A percentile compares a stretch with the other conserved stretches of the same genome.
Conservation (phyloP, 2,888 invertebrate genomes). For the Megaustenia siamemsis region DNA sequence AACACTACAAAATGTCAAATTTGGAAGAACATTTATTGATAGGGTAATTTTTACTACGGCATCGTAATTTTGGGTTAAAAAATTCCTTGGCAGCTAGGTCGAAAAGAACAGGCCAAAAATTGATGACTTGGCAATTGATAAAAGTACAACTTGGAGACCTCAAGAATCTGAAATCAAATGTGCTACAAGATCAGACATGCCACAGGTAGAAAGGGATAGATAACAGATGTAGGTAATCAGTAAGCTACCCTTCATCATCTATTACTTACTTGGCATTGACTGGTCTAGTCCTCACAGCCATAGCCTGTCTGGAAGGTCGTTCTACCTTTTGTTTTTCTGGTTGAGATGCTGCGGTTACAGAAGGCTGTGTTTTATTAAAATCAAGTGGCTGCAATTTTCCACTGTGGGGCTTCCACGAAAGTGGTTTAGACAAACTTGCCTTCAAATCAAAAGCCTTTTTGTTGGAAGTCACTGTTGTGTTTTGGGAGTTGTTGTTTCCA, state of each 20-base stretch:
- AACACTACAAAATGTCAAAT: too few species aligned
- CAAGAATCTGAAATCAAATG: too few species aligned
- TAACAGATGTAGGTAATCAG: not conserved
- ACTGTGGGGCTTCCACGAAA: conserved; percentile 76
- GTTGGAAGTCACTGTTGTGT: conserved; percentile 59
- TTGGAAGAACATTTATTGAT: too few species aligned
- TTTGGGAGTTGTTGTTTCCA: conserved; percentile 59
- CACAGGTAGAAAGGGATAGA: too few species aligned
- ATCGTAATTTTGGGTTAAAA: too few species aligned
- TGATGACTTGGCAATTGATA: too few species aligned
- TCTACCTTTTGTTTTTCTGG: not conserved
- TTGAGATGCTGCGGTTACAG: not conserved
- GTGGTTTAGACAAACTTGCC: conserved; percentile 73
- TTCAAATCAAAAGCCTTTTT: conserved; percentile 74
- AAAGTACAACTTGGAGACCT: too few species aligned
- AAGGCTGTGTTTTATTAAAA: conserved; percentile 27
- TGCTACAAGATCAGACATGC: too few species aligned
- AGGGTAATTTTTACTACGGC: too few species aligned
- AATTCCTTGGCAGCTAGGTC: too few species aligned
- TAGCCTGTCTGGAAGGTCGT: conserved; percentile 13
- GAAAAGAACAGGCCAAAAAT: too few species aligned
- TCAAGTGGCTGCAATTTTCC: conserved; percentile 74
- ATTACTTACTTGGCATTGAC: conserved; percentile 55
- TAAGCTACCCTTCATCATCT: not conserved
- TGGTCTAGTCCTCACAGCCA: conserved; percentile 54